Conservation (phyloP, 2,888 invertebrate genomes). For the Drosophila cognata region DNA sequence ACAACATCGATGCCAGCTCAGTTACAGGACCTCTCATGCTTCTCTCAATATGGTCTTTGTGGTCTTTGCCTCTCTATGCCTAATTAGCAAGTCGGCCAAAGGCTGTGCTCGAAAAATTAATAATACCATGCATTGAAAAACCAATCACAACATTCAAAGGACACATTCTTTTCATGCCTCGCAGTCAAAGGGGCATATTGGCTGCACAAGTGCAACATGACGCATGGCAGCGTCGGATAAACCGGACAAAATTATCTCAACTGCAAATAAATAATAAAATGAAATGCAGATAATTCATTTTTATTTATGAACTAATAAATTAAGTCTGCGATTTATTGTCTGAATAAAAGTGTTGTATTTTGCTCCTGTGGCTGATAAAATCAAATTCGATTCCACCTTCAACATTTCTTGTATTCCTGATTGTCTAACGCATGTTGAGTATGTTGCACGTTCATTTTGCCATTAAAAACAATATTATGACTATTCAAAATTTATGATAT, state of each 20-base stretch:
- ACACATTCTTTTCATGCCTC: constrained; percentile 22
- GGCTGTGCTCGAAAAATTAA: constrained; percentile 43
- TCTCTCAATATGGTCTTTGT: constrained; percentile 45
- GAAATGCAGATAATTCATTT: not conserved
- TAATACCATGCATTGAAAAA: constrained; percentile 56
- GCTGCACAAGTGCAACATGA: constrained; percentile 12
- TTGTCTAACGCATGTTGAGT: not conserved
- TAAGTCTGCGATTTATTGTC: constrained; percentile 3
- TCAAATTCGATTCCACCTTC: not conserved
- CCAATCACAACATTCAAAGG: constrained; percentile 67
- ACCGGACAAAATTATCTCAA: constrained; percentile 15
- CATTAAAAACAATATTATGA: no score
- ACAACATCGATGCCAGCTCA: constrained; percentile 15
- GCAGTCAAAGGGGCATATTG: constrained; percentile 36
- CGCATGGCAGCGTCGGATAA: constrained; percentile 13
- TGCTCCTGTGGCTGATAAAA: not conserved
- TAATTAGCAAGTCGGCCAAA: constrained; percentile 63
- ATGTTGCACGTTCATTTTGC: not conserved
- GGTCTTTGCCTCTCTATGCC: constrained; percentile 43
- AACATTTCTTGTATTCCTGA: not conserved
- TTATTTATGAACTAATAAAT: constrained; percentile 21
- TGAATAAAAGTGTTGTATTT: not conserved
- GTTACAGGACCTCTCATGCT: constrained; percentile 12
- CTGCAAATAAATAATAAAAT: constrained; percentile 25
- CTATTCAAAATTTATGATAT: not conserved